Evolutionary conservation across 1,140 invertebrate genomes (phyloP).

Genomic region (Listronotus oregonensis): DNA sequence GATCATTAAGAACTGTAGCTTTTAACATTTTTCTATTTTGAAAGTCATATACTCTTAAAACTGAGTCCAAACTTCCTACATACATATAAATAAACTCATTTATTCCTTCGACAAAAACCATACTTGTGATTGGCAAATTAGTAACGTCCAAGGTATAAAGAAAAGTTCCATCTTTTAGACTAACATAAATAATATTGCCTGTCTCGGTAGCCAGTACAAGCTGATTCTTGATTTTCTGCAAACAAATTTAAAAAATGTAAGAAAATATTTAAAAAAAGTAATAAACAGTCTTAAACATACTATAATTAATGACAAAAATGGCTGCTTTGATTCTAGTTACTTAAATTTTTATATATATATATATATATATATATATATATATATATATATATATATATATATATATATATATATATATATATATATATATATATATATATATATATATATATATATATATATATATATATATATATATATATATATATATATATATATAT

Average conservation of each 20-base stretch:
- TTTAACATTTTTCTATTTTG: conserved; percentile 24
- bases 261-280: not conserved
- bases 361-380: too few relatives aligned
- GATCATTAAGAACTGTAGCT: conserved; percentile 46
- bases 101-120: conserved; percentile 11
- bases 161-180: conserved; percentile 16
- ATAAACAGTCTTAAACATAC: too few relatives aligned
- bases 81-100: conserved; percentile 25
- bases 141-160: conserved; percentile 26
- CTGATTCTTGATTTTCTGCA: conserved; percentile 26
- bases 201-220: conserved; percentile 28
- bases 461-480: too few relatives aligned
- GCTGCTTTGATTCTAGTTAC: too few relatives aligned
- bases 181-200: conserved; percentile 28
- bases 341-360: too few relatives aligned
- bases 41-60: conserved; percentile 36
- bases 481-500: too few relatives aligned
- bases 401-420: too few relatives aligned
- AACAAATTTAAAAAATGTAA: not conserved
- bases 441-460: too few relatives aligned
- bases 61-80: conserved; percentile 16
- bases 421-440: too few relatives aligned
- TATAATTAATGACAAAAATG: too few relatives aligned
- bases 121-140: conserved; percentile 17
- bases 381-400: too few relatives aligned